Evolutionary conservation across 1,140 invertebrate species (phyloP), one percentile per base, ranked within the genome.

Genomic region (Stegodyphus dumicola): DNA sequence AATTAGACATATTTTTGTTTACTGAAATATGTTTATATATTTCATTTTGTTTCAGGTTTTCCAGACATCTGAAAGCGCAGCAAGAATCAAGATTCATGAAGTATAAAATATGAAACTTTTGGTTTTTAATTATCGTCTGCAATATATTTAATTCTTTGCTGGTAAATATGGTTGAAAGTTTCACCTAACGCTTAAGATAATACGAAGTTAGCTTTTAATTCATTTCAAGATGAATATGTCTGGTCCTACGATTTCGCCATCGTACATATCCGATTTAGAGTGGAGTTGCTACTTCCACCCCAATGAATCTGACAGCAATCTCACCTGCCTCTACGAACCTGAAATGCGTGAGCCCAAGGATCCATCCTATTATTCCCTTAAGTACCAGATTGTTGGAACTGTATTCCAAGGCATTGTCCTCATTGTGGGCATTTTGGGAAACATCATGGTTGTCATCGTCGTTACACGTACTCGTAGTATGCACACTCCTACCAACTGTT

Each of bases 401-500:
- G 83, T 93, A 18, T 92, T 93, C 87, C 92, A 93, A 87, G 90
- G 92, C 9, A 89, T 92, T 18, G 91, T 94, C 51, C 91, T 93
- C 70, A 86, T 93, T 0, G 90, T 93, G 6, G 93, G 93, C 4
- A 89, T 93, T 54, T 84, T 92, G 6, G 93, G 93, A 6, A 93
- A 93, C 88, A 89, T 92, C 9, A 90, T 92, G 89, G 92, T 93
- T 0, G 92, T 93, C 6, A 90, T 92, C 6, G 92, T 93, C 3
- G 91, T 92, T 2, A 88, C 89, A 6, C 87, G 89, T 6, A 92
- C 90, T 4, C 89, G 90, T 60, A 90, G 90, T 74, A 92, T 94
- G 92, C 91, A 92, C 86, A 92, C 93, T 6, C 93, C 93, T 0
- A 94, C 93, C 49, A 94, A 94, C 89, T 93, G 93, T 89, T 94